A percentile compares a stretch with the other conserved stretches of the same genome.
phyloP scores from a whole-genome alignment of 2,113 vertebrate species.

The Willisornis vidua region DNA sequence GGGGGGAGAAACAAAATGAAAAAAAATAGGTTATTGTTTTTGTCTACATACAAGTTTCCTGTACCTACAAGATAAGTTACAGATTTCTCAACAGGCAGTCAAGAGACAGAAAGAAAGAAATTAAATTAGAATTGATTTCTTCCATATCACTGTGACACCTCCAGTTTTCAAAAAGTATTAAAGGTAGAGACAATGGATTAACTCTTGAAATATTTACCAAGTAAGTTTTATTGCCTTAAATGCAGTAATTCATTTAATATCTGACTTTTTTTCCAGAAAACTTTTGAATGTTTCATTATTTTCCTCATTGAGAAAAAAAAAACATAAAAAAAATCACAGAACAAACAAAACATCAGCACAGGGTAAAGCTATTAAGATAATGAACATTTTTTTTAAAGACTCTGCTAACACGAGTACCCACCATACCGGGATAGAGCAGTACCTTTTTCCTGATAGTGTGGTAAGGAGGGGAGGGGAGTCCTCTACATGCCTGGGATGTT shows the following conservation, averaged over 20 bases:
- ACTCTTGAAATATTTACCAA: neutral
- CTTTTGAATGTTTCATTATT: neutral
- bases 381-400: neutral
- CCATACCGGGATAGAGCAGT: neutral
- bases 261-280: neutral
- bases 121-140: neutral
- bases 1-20: too few species aligned
- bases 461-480: fast-evolving
- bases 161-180: neutral
- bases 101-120: neutral
- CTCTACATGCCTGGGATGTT: neutral
- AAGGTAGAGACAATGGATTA: neutral
- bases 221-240: neutral
- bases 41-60: neutral
- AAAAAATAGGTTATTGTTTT: neutral
- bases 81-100: neutral
- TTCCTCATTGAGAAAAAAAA: neutral
- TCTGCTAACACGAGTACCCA: neutral
- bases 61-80: neutral
- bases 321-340: neutral
- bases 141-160: neutral
- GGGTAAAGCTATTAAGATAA: neutral
- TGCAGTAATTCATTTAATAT: neutral
- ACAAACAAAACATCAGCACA: neutral
- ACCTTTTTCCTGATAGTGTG: neutral